Conservation (phyloP, 2,888 invertebrate genomes). For the Ecdyonurus torrentis region DNA sequence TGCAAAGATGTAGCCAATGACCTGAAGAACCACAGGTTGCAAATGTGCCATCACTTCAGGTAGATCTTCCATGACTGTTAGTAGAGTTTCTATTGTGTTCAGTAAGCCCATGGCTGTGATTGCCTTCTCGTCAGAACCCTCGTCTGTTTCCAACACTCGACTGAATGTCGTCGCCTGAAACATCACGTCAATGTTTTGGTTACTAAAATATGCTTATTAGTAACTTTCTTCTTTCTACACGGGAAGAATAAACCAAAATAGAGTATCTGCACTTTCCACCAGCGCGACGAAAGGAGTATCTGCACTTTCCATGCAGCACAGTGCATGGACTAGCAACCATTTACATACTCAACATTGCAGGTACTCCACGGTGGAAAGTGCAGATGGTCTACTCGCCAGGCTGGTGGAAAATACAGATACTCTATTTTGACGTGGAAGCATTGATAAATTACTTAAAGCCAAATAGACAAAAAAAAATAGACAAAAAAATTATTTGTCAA, state of each 20-base stretch:
- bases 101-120: slow-evolving; percentile 93
- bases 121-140: slow-evolving; percentile 86
- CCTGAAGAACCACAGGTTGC: slow-evolving; percentile 82
- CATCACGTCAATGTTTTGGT: too few species aligned
- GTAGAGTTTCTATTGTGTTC: slow-evolving; percentile 87
- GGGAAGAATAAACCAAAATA: too few species aligned
- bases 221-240: too few species aligned
- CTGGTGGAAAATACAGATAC: too few species aligned
- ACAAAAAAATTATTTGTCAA: too few species aligned
- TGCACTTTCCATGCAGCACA: too few species aligned
- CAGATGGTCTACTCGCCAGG: too few species aligned
- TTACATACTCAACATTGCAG: background rate
- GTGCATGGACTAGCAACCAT: background rate
- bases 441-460: too few species aligned
- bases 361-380: too few species aligned
- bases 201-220: background rate
- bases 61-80: slow-evolving; percentile 83
- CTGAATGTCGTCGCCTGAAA: slow-evolving; percentile 58
- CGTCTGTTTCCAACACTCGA: slow-evolving; percentile 58
- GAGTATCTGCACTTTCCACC: too few species aligned
- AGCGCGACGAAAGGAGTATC: too few species aligned
- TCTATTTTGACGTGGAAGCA: background rate
- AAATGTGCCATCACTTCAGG: slow-evolving; percentile 70
- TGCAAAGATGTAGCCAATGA: slow-evolving; percentile 43
- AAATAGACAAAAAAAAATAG: too few species aligned